These are phyloP conservation scores for Chrysemys picta DNA, from an alignment of 2,113 vertebrate genomes.

Conservation along the genomic window DNA sequence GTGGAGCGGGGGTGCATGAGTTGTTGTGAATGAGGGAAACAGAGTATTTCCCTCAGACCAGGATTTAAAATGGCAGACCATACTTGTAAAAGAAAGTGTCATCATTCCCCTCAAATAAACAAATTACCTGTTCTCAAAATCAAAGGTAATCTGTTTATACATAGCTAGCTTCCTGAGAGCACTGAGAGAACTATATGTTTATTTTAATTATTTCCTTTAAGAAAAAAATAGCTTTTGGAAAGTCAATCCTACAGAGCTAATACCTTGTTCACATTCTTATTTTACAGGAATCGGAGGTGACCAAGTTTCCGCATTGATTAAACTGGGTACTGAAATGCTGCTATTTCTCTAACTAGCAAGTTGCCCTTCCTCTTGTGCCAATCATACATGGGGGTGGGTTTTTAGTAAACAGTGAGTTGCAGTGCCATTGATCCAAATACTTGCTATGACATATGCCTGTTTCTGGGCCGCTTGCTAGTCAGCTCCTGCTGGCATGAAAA, in stretches of 20 bases:
- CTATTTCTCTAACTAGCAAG: neutral
- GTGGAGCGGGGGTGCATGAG: rapidly evolving
- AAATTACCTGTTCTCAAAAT: neutral
- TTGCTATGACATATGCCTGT: neutral
- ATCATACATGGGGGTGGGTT: neutral
- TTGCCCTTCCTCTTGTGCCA: neutral
- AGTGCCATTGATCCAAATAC: neutral
- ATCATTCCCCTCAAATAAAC: neutral
- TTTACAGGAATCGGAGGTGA: neutral
- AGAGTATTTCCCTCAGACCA: rapidly evolving
- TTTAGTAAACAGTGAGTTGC: neutral
- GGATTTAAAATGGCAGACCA: neutral
- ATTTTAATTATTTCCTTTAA: neutral
- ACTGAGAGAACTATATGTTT: neutral
- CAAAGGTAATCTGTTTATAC: neutral
- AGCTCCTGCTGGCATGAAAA: neutral
- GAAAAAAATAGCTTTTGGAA: neutral
- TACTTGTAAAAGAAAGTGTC: neutral
- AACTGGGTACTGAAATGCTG: rapidly evolving
- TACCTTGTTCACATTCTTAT: neutral
- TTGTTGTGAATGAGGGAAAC: neutral
- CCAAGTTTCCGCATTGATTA: rapidly evolving
- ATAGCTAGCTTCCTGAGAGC: neutral
- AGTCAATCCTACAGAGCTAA: neutral
- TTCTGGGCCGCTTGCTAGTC: neutral